These are phyloP conservation scores for Phalacrocorax pelagicus DNA, from an alignment of 2,113 vertebrate species.

Conservation along the genomic window DNA sequence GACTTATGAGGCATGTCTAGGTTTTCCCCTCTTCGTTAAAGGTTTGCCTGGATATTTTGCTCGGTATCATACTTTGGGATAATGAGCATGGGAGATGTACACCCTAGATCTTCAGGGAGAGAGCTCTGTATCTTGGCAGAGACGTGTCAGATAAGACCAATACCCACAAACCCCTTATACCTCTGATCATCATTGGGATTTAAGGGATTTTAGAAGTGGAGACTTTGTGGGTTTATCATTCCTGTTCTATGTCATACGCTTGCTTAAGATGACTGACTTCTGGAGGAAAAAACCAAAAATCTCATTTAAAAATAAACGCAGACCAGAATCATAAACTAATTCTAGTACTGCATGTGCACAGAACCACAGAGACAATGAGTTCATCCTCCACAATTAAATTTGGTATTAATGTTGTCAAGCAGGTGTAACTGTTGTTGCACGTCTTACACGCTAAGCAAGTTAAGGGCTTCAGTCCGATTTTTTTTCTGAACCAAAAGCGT, in stretches of 20 bases:
- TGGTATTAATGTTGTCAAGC: neutral
- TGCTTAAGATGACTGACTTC: neutral
- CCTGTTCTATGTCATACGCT: neutral
- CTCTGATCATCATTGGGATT: neutral
- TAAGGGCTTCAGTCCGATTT: neutral
- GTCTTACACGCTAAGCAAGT: neutral
- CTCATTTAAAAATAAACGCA: neutral
- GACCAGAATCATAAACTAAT: neutral
- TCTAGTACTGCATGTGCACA: neutral
- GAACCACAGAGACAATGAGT: neutral
- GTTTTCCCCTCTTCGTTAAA: neutral
- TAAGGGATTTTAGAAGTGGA: neutral
- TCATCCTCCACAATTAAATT: neutral
- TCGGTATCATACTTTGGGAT: neutral
- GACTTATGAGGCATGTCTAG: neutral
- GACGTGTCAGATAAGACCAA: neutral
- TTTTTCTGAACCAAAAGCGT: neutral
- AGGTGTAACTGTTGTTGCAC: neutral
- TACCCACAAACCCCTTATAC: neutral
- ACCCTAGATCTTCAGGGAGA: neutral
- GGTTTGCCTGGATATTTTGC: neutral
- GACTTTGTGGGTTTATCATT: neutral
- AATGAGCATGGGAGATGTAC: accelerated
- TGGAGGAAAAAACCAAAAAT: neutral
- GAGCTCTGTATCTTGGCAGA: neutral